Base-by-base conservation (phyloP, 2,888 invertebrate species). In the Lithophane socia region DNA sequence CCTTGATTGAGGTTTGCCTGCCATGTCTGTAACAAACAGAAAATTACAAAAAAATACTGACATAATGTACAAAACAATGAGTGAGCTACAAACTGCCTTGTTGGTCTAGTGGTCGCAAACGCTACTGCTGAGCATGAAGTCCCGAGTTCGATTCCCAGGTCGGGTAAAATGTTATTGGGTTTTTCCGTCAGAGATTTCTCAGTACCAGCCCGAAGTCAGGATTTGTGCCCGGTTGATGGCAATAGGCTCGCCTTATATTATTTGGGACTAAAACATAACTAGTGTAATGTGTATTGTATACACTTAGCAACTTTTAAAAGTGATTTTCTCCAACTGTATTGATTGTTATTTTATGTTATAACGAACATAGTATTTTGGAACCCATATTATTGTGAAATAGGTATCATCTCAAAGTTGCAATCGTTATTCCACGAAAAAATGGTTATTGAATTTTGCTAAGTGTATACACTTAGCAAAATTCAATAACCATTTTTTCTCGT, bases 1-100 rank as follows among this genome's bases (percentile, higher is more conserved):
- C 92, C 92, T 87, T 95, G 95, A 80, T 76, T 80, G 42, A 87
- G 81, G n/a, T 93, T 95, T 9, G 95, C 92, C 86, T 96, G 96
- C 96, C 96, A 96, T 37, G 93, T 94, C 96, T 96, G 88, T 0
- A 3, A 60, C 9, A 52, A 69, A 1, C 1, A 37, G 2, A 42
- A 29, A 13, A 66, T 10, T 18, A 9, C 21, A 8, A n/a, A 37
- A 21, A 70, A 13, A 49, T 49, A 16, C 37, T 37, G 1, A 7
- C 12, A 16, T 42, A 8, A 16, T 18, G 24, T 49, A 49, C 18
- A 21, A 66, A 49, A 29, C 24, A 47, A 24, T 18, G 12, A 18
- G 5, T 24, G n/a, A 56, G 3, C n/a, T 56, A 56, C 56, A 12
- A 8, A 12, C 61, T 61, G 18, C 10, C 29, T 29, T 10, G 5